These are phyloP conservation scores for Belgica antarctica DNA, from an alignment of 2,888 invertebrate genomes.

Conservation along the genomic window DNA sequence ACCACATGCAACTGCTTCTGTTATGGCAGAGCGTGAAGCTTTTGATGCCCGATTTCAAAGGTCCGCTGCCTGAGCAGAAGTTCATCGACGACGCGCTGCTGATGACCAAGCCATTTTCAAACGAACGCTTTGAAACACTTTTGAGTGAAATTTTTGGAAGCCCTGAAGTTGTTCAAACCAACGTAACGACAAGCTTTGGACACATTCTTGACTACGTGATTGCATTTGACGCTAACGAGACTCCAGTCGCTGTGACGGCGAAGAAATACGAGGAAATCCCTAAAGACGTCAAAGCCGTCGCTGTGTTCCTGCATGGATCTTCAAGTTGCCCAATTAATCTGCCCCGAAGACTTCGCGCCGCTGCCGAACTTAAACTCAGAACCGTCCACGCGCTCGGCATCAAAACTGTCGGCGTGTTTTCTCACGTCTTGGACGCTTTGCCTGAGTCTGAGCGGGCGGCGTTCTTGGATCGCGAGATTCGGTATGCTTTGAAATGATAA, in stretches of 20 bases:
- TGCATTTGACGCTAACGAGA: constrained; percentile 10
- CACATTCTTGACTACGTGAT: constrained; percentile 45
- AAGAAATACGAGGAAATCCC: constrained; percentile 16
- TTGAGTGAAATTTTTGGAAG: constrained; percentile 44
- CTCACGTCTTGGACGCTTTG: neutral
- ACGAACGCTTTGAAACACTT: constrained; percentile 4
- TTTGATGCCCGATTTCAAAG: constrained; percentile 55
- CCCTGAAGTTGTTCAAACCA: constrained; percentile 41
- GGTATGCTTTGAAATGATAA: neutral
- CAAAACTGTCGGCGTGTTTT: neutral
- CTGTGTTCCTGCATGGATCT: neutral
- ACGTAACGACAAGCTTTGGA: constrained; percentile 44
- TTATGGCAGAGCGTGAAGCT: constrained; percentile 60
- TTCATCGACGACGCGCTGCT: constrained; percentile 50
- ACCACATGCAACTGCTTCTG: constrained; percentile 57
- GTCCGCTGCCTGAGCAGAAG: constrained; percentile 54
- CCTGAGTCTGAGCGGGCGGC: neutral
- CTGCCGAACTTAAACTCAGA: neutral
- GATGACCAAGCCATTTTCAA: neutral
- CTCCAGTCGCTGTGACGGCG: constrained; percentile 13
- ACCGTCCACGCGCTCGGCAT: constrained; percentile 11
- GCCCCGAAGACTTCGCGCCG: constrained; percentile 19
- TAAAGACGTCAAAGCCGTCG: constrained; percentile 22
- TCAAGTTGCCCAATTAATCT: neutral
- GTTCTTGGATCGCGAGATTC: constrained; percentile 31